phyloP scores from a whole-genome alignment of 92 coral and sea anemone species.

The Zoanthus solanderi region DNA sequence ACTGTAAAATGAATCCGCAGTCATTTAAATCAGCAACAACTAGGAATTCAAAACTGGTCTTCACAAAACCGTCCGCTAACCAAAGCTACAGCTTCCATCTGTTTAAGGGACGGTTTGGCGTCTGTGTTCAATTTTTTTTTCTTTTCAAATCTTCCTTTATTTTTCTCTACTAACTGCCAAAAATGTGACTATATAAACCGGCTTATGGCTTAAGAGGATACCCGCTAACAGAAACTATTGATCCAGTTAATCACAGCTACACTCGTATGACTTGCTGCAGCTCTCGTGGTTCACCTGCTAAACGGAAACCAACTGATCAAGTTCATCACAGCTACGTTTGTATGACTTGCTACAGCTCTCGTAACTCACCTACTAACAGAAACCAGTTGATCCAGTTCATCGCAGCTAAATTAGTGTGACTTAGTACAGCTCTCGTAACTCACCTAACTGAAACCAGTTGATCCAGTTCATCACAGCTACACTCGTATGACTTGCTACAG shows the following conservation, averaged over 20 bases:
- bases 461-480: constrained; percentile 59
- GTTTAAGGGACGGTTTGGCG: too few relatives aligned
- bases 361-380: constrained; percentile 73
- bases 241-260: constrained; percentile 94
- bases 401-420: constrained; percentile 70
- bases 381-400: constrained; percentile 70
- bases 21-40: too few relatives aligned
- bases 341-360: constrained; percentile 91
- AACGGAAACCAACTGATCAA: constrained; percentile 76
- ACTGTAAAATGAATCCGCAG: too few relatives aligned
- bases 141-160: too few relatives aligned
- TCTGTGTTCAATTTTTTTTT: too few relatives aligned
- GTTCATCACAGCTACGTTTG: constrained; percentile 95
- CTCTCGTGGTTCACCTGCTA: constrained; percentile 89
- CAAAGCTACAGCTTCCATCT: too few relatives aligned
- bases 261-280: constrained; percentile 86
- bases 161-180: too few relatives aligned
- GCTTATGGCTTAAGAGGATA: not conserved
- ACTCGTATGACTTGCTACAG: too few relatives aligned
- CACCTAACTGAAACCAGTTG: constrained; percentile 72
- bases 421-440: constrained; percentile 82
- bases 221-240: constrained; percentile 83
- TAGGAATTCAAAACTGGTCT: too few relatives aligned
- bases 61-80: too few relatives aligned
- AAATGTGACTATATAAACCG: too few relatives aligned